Percentiles rank a stretch among this genome's conserved stretches.
Conservation (phyloP, 2,113 vertebrate species). For the Bubo scandiacus region DNA sequence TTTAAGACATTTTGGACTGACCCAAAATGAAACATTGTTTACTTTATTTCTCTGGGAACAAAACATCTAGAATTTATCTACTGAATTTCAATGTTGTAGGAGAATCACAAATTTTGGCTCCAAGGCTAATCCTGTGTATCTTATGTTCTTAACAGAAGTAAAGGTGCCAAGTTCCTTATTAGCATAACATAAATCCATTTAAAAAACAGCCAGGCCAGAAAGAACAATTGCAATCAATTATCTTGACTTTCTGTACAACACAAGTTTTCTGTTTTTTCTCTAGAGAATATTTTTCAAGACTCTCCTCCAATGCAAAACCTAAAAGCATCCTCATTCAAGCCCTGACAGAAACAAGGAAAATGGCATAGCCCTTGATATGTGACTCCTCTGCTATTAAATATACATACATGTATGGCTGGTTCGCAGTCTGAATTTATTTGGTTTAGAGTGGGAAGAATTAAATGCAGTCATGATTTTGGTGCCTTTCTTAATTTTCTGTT, state of each 20-base stretch:
- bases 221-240: background rate
- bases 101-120: background rate
- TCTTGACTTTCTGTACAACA: background rate
- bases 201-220: background rate
- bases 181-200: background rate
- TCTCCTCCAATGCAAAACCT: background rate
- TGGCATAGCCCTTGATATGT: background rate
- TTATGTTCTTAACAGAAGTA: background rate
- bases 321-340: background rate
- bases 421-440: background rate
- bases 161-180: background rate
- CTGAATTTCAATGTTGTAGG: background rate
- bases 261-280: background rate
- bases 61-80: background rate
- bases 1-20: background rate
- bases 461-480: background rate
- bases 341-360: background rate
- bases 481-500: background rate
- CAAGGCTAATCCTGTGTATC: background rate
- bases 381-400: background rate
- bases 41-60: background rate
- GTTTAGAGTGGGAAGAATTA: background rate
- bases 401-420: accelerated
- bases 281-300: background rate
- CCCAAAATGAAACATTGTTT: background rate